Percentiles rank a stretch among this genome's conserved stretches.
Evolutionary conservation across 2,113 vertebrate genomes (phyloP).

Genomic region (Spilogale gracilis): DNA sequence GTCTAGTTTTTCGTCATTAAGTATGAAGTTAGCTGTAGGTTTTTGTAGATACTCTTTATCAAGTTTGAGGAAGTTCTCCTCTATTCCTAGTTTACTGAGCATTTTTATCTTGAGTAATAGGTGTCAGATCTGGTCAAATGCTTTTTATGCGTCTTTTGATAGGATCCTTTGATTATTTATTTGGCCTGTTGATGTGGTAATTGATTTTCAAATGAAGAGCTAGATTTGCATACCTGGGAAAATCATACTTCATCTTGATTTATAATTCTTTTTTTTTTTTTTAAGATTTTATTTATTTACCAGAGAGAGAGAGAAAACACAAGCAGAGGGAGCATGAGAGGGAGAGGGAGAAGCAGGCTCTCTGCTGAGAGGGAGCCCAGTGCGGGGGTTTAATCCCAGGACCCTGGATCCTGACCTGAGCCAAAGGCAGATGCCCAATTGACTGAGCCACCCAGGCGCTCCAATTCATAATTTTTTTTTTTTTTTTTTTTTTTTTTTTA

Average conservation of each 20-base stretch:
- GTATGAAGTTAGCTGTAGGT: not conserved
- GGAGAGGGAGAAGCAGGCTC: no score
- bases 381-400: no score
- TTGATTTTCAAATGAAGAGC: not conserved
- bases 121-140: not conserved
- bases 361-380: no score
- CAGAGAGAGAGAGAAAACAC: not conserved
- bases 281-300: not conserved
- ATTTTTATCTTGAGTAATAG: not conserved
- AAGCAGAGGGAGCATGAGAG: not conserved
- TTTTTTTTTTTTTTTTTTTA: not conserved
- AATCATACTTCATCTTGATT: not conserved
- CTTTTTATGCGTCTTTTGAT: not conserved
- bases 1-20: not conserved
- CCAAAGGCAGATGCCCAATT: no score
- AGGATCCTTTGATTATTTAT: not conserved
- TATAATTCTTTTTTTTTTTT: not conserved
- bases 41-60: not conserved
- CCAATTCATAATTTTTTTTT: not conserved
- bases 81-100: not conserved
- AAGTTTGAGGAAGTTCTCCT: not conserved
- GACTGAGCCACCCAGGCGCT: no score
- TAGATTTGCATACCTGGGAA: not conserved
- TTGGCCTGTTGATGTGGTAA: not conserved
- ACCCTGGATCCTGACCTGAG: no score